Percentiles rank a stretch among this genome's conserved stretches.
phyloP scores from a whole-genome alignment of 2,888 invertebrate species.

The Calephelis perditalis region DNA sequence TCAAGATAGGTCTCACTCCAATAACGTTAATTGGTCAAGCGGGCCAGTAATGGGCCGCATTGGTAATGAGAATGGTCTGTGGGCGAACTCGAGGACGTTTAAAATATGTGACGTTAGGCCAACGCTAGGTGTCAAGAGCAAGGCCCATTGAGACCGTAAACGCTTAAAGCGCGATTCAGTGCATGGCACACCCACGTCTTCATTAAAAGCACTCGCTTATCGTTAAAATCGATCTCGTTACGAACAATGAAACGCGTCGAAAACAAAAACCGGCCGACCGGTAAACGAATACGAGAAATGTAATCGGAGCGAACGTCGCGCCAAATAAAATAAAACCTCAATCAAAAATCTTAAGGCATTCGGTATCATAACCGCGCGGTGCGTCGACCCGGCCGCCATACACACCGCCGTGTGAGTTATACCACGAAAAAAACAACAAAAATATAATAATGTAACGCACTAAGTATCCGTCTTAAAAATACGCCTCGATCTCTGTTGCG shows the following conservation, averaged over 20 bases:
- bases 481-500: slow-evolving; percentile 65
- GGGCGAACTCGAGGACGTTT: slow-evolving; percentile 16
- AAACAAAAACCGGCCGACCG: slow-evolving; percentile 68
- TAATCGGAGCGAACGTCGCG: slow-evolving; percentile 66
- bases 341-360: slow-evolving; percentile 74
- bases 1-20: slow-evolving; percentile 7
- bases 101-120: slow-evolving; percentile 18
- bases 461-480: slow-evolving; percentile 76
- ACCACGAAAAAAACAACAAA: slow-evolving; percentile 66
- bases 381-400: slow-evolving; percentile 68
- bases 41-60: slow-evolving; percentile 20
- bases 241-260: slow-evolving; percentile 72
- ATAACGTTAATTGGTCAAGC: slow-evolving; percentile 28
- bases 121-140: slow-evolving; percentile 17
- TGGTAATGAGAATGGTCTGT: slow-evolving; percentile 19
- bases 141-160: slow-evolving; percentile 18
- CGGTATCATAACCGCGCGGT: slow-evolving; percentile 70
- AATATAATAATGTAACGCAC: slow-evolving; percentile 74
- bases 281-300: slow-evolving; percentile 72
- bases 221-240: slow-evolving; percentile 72
- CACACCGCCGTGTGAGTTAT: slow-evolving; percentile 65
- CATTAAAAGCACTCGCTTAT: slow-evolving; percentile 66
- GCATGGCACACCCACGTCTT: slow-evolving; percentile 67
- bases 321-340: slow-evolving; percentile 74
- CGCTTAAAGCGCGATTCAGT: slow-evolving; percentile 20